A percentile compares a stretch with the other conserved stretches of the same genome.
phyloP scores from a whole-genome alignment of 2,797 vertebrate genomes.

The Brotula barbata region DNA sequence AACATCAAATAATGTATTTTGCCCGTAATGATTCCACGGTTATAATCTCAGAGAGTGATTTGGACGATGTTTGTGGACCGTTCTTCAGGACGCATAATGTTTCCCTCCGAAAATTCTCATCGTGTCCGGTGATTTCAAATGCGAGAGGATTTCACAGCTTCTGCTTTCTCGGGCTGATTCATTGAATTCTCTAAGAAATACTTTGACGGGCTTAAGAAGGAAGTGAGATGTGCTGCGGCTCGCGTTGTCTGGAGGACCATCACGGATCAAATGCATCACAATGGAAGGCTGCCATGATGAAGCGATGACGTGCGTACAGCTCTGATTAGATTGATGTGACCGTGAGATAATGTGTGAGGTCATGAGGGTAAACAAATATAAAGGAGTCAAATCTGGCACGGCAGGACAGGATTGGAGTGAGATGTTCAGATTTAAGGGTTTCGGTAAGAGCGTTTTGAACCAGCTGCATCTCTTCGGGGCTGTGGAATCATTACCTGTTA shows the following conservation, averaged over 20 bases:
- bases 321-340: no score
- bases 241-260: conserved; percentile 5
- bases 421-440: no score
- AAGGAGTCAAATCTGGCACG: no score
- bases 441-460: no score
- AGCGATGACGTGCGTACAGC: no score
- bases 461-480: no score
- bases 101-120: conserved; percentile 17
- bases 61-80: conserved; percentile 1
- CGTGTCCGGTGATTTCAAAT: conserved; percentile 13
- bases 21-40: conserved; percentile 9
- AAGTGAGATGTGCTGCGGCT: conserved; percentile 2
- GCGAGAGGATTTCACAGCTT: conserved; percentile 24
- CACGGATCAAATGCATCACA: neutral
- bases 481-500: no score
- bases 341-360: no score
- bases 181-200: conserved; percentile 22
- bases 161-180: conserved; percentile 10
- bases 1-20: conserved; percentile 20
- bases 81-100: conserved; percentile 2
- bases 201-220: conserved; percentile 21
- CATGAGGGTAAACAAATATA: no score
- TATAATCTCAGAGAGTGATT: conserved; percentile 7
- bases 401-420: no score
- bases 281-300: no score